phyloP scores from a whole-genome alignment of 2,888 invertebrate genomes.

The Amphipoea oculea region DNA sequence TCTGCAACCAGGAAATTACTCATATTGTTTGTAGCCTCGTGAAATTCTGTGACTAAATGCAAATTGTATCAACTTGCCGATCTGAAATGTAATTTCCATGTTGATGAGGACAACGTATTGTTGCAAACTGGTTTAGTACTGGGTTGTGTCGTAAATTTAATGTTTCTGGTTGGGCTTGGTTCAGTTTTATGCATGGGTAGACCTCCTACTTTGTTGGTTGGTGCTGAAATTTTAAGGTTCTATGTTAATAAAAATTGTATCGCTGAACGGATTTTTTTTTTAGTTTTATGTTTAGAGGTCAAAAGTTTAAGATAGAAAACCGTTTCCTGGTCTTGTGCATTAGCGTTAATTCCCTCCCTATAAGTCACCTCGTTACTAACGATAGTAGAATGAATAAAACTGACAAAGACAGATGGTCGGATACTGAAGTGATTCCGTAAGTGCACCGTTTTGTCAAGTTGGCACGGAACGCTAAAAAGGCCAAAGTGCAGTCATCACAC shows the following conservation, averaged over 20 bases:
- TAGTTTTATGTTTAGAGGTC: too few relatives aligned
- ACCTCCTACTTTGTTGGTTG: neutral
- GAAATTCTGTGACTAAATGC: constrained; percentile 32
- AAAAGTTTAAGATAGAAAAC: too few relatives aligned
- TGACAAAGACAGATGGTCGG: neutral
- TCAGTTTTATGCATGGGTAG: neutral
- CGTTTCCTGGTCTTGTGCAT: too few relatives aligned
- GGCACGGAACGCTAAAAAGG: constrained; percentile 24
- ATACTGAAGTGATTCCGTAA: constrained; percentile 20
- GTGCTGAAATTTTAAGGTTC: neutral
- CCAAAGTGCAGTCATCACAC: constrained; percentile 35
- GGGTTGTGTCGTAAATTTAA: constrained; percentile 6
- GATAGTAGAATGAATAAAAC: neutral
- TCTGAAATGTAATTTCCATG: constrained; percentile 50
- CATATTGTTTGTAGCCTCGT: constrained; percentile 22
- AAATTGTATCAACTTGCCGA: constrained; percentile 35
- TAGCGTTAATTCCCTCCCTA: too few relatives aligned
- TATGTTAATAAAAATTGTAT: too few relatives aligned
- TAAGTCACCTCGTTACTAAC: neutral
- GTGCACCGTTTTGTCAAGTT: constrained; percentile 30
- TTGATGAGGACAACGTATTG: constrained; percentile 34
- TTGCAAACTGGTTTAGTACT: constrained; percentile 13
- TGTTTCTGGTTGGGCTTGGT: neutral
- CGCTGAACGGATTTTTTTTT: too few relatives aligned
- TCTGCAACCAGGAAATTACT: constrained; percentile 26